Base-by-base conservation (phyloP, 2,797 vertebrate species). In the Micromesistius poutassou region DNA sequence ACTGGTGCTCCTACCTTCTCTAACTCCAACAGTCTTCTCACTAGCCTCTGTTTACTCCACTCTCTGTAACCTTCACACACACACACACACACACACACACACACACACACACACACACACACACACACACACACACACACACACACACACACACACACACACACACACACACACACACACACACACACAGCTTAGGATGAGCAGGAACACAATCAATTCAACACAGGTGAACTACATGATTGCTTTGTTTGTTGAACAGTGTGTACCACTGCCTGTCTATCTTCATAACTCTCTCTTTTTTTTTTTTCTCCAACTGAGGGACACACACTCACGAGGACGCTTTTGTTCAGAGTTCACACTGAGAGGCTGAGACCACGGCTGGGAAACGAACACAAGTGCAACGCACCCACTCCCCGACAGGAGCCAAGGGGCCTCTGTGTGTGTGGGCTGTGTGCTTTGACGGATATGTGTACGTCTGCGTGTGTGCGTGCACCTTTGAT, bases 11-110 rank as follows among this genome's bases (percentile, higher is more conserved):
- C 95, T 85, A 98, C 97, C 92, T 95, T 96, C 90, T 97, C 97
- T 72, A 97, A 87, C 50, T 96, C 95, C 0, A 91, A 81, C 68
- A 97, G 93, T 80, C 90, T 90, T 9, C 95, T 95, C 87, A 97
- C 74, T 82, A 97, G 93, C 79, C 96, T 94, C 83, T 96, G 95
- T 88, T 93, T 97, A 87, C 95, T 97, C 96, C 96, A 97, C 38
- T 96, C 96, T 46, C 86, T 80, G n/a, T 96, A 97, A 87, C 93
- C 97, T 99, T 80, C 78, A 76, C 75, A 72, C 19, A 85, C 40
- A 76, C 0, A 75, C 31, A 79, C 16, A 83, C 46, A 13, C 50
- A 28, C 33, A 66, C 9, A 66, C 31, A 46, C 87, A 50, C 66
- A 71, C 66, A 82, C 72, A 73, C 5, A 28, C 72, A 73, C 36